Percentiles rank a stretch among this genome's conserved stretches.
Conservation (phyloP, 2,888 invertebrate genomes). For the Drosophila borealis region DNA sequence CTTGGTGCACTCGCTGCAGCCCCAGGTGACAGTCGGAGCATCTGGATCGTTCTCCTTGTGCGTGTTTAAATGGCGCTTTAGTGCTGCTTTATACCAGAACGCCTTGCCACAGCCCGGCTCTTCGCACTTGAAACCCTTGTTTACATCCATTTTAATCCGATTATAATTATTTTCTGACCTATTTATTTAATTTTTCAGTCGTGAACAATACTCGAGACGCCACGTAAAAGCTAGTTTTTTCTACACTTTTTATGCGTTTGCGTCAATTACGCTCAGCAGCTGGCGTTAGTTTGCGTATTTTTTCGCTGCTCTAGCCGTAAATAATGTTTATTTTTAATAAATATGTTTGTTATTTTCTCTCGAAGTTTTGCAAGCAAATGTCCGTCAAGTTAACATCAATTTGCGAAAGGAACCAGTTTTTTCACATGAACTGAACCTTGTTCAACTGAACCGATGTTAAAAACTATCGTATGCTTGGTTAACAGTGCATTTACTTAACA, state of each 20-base stretch:
- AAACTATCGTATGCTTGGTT: too few species aligned
- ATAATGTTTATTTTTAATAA: neutral
- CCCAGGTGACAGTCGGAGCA: constrained; percentile 17
- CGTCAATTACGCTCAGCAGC: neutral
- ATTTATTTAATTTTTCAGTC: neutral
- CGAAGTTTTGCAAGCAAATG: too few species aligned
- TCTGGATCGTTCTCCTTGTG: constrained; percentile 34
- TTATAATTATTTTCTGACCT: neutral
- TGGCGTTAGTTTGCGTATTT: too few species aligned
- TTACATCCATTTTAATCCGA: constrained; percentile 36
- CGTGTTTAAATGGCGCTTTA: constrained; percentile 31
- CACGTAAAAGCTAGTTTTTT: neutral
- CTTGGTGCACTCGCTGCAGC: constrained; percentile 41
- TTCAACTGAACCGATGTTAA: too few species aligned
- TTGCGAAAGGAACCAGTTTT: too few species aligned
- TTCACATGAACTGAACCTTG: too few species aligned
- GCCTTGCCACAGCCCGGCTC: constrained; percentile 40
- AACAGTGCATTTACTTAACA: too few species aligned
- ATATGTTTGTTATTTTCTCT: constrained; percentile 9
- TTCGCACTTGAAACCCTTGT: constrained; percentile 35
- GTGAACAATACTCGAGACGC: neutral
- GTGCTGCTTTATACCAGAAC: constrained; percentile 49
- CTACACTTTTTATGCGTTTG: too few species aligned
- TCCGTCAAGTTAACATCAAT: too few species aligned
- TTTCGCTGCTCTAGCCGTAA: too few species aligned